These are phyloP conservation scores for Lochmaea crataegi DNA, from an alignment of 2,888 invertebrate genomes.

Conservation along the genomic window DNA sequence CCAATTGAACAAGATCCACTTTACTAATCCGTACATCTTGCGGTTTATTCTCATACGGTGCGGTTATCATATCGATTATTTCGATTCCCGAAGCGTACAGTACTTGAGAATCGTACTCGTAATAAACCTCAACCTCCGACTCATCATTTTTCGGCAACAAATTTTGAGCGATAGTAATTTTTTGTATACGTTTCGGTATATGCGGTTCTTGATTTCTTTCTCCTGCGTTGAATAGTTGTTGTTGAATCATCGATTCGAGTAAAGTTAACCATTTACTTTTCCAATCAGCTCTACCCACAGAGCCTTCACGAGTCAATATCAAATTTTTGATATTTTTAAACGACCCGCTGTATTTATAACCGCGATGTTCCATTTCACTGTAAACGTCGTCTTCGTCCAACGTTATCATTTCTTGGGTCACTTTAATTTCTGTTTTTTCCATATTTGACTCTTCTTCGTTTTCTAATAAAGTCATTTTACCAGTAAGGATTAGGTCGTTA, in stretches of 20 bases:
- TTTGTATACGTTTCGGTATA: conserved; percentile 74
- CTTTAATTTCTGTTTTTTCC: conserved; percentile 64
- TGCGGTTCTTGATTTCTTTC: conserved; percentile 76
- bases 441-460: conserved; percentile 69
- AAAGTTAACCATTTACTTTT: conserved; percentile 84
- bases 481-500: conserved; percentile 77
- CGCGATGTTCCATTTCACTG: conserved; percentile 77
- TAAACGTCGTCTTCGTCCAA: conserved; percentile 75
- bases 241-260: conserved; percentile 90
- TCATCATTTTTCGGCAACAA: conserved; percentile 52
- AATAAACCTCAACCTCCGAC: conserved; percentile 55
- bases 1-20: conserved; percentile 57
- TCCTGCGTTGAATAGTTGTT: conserved; percentile 72
- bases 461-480: conserved; percentile 72
- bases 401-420: conserved; percentile 65
- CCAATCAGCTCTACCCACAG: conserved; percentile 54
- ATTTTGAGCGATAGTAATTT: conserved; percentile 64
- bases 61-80: conserved; percentile 55
- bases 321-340: conserved; percentile 59
- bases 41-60: conserved; percentile 50
- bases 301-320: conserved; percentile 60
- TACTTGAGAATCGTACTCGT: conserved; percentile 58
- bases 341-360: conserved; percentile 68
- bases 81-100: conserved; percentile 59
- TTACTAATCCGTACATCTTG: conserved; percentile 55